Percentiles rank a stretch among this genome's conserved stretches.
Evolutionary conservation across 2,113 vertebrate genomes (phyloP).

Genomic region (Laticauda colubrina): DNA sequence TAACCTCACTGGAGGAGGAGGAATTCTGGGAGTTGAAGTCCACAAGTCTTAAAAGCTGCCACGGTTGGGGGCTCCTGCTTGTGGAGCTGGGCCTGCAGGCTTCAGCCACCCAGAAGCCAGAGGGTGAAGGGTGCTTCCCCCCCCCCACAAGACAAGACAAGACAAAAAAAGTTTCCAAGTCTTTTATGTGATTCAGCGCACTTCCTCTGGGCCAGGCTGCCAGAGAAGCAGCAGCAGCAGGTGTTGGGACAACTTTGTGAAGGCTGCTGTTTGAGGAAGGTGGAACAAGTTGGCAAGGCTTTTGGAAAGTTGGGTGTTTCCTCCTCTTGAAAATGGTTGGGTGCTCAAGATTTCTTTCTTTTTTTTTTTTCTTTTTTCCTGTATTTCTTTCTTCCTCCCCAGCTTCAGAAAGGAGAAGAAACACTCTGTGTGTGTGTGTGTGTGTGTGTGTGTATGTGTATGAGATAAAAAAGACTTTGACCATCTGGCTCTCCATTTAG

Average conservation of each 20-base stretch:
- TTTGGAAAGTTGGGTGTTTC: not conserved
- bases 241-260: not conserved
- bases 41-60: too few species aligned
- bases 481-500: not conserved
- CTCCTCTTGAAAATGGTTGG: not conserved
- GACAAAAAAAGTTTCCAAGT: not conserved
- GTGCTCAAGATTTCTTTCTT: not conserved
- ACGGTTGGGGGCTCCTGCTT: too few species aligned
- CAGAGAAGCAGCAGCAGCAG: fast-evolving
- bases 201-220: not conserved
- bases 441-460: too few species aligned
- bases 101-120: not conserved
- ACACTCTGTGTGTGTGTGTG: not conserved
- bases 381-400: not conserved
- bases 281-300: not conserved
- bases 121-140: not conserved
- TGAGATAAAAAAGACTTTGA: not conserved
- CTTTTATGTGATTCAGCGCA: not conserved
- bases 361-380: too few species aligned
- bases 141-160: too few species aligned
- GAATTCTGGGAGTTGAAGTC: too few species aligned
- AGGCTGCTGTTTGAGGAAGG: not conserved
- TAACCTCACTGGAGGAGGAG: too few species aligned
- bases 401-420: not conserved
- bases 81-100: not conserved